Percentiles rank a stretch among this genome's conserved stretches.
phyloP scores from a whole-genome alignment of 2,888 invertebrate genomes.

The Orthosia cruda region DNA sequence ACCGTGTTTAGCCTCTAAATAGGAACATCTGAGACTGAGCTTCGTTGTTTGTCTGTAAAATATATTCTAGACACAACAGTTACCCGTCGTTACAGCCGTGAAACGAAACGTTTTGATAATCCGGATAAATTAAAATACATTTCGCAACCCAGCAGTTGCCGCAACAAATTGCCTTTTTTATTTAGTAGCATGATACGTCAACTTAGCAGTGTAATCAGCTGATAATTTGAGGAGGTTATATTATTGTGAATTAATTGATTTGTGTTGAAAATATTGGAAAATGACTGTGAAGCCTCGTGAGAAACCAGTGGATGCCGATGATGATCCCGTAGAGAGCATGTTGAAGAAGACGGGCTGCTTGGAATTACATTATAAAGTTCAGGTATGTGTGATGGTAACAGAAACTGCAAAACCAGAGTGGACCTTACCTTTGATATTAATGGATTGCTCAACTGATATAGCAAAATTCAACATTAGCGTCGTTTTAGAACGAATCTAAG shows the following conservation, averaged over 20 bases:
- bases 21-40: too few species aligned
- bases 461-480: not conserved
- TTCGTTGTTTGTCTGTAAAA: too few species aligned
- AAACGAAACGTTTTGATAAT: constrained; percentile 50
- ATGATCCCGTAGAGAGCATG: constrained; percentile 97
- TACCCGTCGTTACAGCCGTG: too few species aligned
- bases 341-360: constrained; percentile 98
- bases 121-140: not conserved
- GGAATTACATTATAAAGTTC: constrained; percentile 97
- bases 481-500: not conserved
- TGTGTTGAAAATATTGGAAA: constrained; percentile 45
- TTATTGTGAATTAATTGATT: constrained; percentile 29
- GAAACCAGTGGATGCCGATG: constrained; percentile 89
- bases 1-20: too few species aligned
- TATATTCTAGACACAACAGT: too few species aligned
- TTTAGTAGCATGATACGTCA: constrained; percentile 36
- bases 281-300: constrained; percentile 87
- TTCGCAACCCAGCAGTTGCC: too few species aligned
- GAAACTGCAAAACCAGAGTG: not conserved
- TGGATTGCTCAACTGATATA: not conserved
- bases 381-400: constrained; percentile 88
- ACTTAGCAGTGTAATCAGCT: constrained; percentile 49
- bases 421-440: not conserved
- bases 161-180: not conserved
- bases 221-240: constrained; percentile 55